A percentile compares a stretch with the other conserved stretches of the same genome.
Conservation (phyloP, 2,888 invertebrate species). For the Dolomedes plantarius region DNA sequence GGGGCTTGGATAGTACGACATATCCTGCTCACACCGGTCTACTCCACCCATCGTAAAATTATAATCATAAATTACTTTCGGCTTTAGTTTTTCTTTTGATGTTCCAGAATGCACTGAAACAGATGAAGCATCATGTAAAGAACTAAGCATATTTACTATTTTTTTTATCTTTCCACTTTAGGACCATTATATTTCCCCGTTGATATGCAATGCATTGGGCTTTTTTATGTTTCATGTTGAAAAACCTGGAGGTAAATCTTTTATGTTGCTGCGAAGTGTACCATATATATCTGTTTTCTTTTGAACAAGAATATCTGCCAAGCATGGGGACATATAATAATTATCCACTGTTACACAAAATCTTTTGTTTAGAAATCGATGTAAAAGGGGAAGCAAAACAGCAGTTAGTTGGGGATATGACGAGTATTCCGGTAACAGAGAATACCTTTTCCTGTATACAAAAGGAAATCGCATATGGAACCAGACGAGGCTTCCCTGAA, state of each 20-base stretch:
- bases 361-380: constrained; percentile 45
- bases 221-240: background rate
- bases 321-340: constrained; percentile 27
- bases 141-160: background rate
- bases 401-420: constrained; percentile 23
- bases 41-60: constrained; percentile 1
- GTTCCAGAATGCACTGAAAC: constrained; percentile 31
- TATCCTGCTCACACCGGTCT: constrained; percentile 10
- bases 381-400: constrained; percentile 29
- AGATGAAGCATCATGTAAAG: constrained; percentile 25
- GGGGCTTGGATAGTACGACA: constrained; percentile 9
- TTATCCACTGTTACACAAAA: constrained; percentile 64
- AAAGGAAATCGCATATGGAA: constrained; percentile 37
- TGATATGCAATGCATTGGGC: constrained; percentile 1
- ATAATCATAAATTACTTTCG: constrained; percentile 38
- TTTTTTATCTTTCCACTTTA: background rate
- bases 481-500: constrained; percentile 49
- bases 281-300: constrained; percentile 64
- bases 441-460: background rate
- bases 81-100: constrained; percentile 30
- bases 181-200: background rate
- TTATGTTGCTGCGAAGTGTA: constrained; percentile 63
- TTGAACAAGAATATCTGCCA: constrained; percentile 34
- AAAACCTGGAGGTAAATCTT: constrained; percentile 24
- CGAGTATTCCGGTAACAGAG: background rate